A percentile compares a stretch with the other conserved stretches of the same genome.
Evolutionary conservation across 2,888 invertebrate genomes (phyloP).

Genomic region (Volucella inanis): DNA sequence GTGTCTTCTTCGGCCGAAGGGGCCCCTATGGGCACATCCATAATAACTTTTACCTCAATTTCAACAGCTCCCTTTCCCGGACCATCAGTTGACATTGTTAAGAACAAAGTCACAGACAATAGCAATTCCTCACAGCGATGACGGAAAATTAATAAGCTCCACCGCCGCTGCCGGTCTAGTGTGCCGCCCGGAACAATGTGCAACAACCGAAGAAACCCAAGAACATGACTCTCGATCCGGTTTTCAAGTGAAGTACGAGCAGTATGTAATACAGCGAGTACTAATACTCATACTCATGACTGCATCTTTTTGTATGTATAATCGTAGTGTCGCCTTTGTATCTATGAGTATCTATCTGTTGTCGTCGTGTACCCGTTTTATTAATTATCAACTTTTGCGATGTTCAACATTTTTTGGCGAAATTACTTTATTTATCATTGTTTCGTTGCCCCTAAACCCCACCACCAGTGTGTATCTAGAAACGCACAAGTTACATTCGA

Average conservation of each 20-base stretch:
- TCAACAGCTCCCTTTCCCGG: neutral
- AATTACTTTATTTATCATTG: conserved; percentile 34
- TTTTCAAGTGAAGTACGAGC: conserved; percentile 6
- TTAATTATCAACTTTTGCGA: conserved; percentile 57
- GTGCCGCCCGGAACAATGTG: conserved; percentile 28
- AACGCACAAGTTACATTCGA: conserved; percentile 21
- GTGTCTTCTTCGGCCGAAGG: conserved; percentile 19
- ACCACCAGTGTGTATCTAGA: neutral
- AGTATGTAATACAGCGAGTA: neutral
- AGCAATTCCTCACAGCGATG: conserved; percentile 24
- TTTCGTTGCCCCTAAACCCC: conserved; percentile 1
- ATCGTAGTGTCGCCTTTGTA: no score
- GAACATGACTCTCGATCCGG: conserved; percentile 34
- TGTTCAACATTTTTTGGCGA: conserved; percentile 18
- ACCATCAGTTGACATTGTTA: conserved; percentile 19
- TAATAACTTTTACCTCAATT: neutral
- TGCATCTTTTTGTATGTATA: no score
- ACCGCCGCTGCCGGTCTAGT: neutral
- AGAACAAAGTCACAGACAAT: conserved; percentile 20
- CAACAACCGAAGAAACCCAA: conserved; percentile 37
- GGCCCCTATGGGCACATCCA: conserved; percentile 13
- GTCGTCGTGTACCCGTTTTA: neutral
- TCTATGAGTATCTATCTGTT: no score
- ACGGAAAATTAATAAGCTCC: conserved; percentile 50
- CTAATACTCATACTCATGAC: conserved; percentile 2